These are phyloP conservation scores for Xiphorhynchus elegans DNA, from an alignment of 2,113 vertebrate species.

Conservation along the genomic window DNA sequence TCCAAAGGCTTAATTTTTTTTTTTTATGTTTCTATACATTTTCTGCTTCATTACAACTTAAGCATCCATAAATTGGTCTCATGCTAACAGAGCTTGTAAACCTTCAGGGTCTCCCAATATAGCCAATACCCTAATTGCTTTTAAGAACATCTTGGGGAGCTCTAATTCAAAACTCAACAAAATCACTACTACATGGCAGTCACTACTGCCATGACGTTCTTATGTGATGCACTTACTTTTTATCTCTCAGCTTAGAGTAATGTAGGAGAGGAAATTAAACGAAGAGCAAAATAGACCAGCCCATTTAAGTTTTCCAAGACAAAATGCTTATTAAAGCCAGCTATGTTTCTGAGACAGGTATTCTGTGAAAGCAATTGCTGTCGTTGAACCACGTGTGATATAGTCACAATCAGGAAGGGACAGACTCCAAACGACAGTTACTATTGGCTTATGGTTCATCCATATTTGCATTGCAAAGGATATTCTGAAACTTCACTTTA, in stretches of 20 bases:
- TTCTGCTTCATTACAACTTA: constrained; percentile 37
- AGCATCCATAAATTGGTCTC: constrained; percentile 20
- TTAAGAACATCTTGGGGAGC: neutral
- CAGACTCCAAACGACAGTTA: neutral
- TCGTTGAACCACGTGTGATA: neutral
- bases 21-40: neutral
- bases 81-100: constrained; percentile 8
- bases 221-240: neutral
- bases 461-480: neutral
- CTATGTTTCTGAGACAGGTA: neutral
- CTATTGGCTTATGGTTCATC: neutral
- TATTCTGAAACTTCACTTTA: neutral
- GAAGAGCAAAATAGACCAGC: neutral
- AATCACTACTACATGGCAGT: no score
- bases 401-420: neutral
- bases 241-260: neutral
- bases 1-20: neutral
- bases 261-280: neutral
- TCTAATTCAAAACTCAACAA: neutral
- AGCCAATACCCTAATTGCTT: neutral
- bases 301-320: neutral
- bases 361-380: neutral
- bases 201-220: neutral
- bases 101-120: neutral
- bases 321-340: neutral